Base-by-base conservation (phyloP, 2,113 vertebrate species). In the Gymnarchus niloticus region DNA sequence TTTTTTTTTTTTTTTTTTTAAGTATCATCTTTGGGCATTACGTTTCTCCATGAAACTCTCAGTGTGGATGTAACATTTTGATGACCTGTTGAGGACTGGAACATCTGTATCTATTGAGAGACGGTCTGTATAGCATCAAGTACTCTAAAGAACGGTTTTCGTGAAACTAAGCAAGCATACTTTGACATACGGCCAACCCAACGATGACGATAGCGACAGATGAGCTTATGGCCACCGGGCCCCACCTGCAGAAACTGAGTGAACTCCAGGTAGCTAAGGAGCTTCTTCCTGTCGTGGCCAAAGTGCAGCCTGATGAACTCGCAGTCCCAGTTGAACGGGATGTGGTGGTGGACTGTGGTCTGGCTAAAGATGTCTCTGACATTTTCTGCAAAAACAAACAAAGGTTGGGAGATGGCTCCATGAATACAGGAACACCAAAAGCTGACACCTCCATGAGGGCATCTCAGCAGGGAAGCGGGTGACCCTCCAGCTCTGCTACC, bases 251-350 rank as follows among this genome's bases (percentile, higher is more conserved):
- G 94, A 92, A 99, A 99, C 86, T 99, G 96, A 78, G 97, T 97
- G 92, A 99, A 99, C 91, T 99, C 98, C 65, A 97, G 93, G 93
- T 99, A 99, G 93, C 92, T 97, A 92, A 99, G 96, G 84, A 94
- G 93, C 91, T 98, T 99, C 92, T 97, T 98, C 90, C 95, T 94
- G 90, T 98, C 96, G 88, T 97, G 95, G 33, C 98, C 98, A 91
- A 99, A 99, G 92, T 99, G 98, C 88, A 99, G 95, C 48, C 95
- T 95, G 92, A 99, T 97, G 91, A 99, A 99, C 76, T 98, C 98
- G 88, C 98, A 98, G 90, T 99, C 96, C 98, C 98, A 99, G 93
- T 98, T 99, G 93, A 99, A 99, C 89, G 98, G 98, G 91, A 99
- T 99, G 91, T 99, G 98, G 90, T 96, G 98, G 91, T 99, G 98